Evolutionary conservation across 2,113 vertebrate genomes (phyloP), one percentile per base, ranked within the genome.

Genomic region (Tamias sibiricus): DNA sequence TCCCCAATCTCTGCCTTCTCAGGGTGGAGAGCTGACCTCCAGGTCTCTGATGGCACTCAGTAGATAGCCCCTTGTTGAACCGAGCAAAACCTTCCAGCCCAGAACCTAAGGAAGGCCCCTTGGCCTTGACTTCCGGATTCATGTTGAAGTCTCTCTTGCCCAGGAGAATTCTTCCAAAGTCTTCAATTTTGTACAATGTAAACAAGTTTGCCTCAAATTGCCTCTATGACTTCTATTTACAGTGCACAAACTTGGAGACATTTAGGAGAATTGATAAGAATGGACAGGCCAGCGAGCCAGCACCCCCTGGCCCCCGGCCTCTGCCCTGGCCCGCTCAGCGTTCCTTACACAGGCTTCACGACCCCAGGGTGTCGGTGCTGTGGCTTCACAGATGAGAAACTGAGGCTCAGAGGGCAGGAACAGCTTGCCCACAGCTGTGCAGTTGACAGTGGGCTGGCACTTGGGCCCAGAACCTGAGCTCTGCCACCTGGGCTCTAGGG

Each of bases 71-170:
- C 85, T 30, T 37, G 72, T 37, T 37, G 71, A 24, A 30, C 35
- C 1, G n/a, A 2, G 71, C 62, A 1, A 81, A 54, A n/a, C 42
- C 52, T 90, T 28, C 68, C 9, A 4, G 66, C 49, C 24, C 4
- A 0, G n/a, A n/a, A n/a, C n/a, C n/a, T 54, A 69, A 76, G 68
- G 19, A 62, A 19, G 0, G 2, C 40, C 47, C 54, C 10, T 66
- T 40, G 77, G 76, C 81, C 72, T 49, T n/a, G 40, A 68, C 20
- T 0, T 49, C 2, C 3, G 91, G 14, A 7, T 4, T 42, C 17
- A 0, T 0, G 12, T 0, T 1, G 28, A 42, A 26, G 57, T n/a
- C 44, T 26, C 28, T 26, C 6, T 26, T 12, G 0, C 66, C 57
- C 44, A 22, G 37, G 24, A 69, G 8, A 22, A 26, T 32, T 16